Evolutionary conservation across 2,888 invertebrate genomes (phyloP), one percentile per base, ranked within the genome.

Genomic region (Odontocolon sp.): DNA sequence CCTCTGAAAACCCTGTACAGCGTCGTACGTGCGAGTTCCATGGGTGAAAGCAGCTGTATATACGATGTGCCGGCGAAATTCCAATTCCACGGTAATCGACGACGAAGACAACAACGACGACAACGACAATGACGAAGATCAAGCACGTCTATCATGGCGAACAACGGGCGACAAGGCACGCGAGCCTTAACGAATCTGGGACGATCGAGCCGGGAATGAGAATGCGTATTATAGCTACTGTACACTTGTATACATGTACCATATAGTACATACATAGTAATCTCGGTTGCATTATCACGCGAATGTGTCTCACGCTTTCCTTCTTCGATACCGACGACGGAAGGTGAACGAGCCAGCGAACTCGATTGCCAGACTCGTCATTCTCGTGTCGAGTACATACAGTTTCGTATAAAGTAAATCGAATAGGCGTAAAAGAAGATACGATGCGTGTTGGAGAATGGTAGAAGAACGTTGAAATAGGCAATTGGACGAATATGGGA

Each of bases 281-380:
- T 26, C 28, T 2, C 26, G 9, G 64, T n/a, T 66, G 59, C 64
- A 70, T 16, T 38, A 6, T 52, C 11, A 42, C 75, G 36, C 42
- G 75, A 76, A 52, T 54, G 57, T 64, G 75, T 70, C 75, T 76
- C 75, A 76, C 75, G 75, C 75, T 76, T 76, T 76, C 64, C 70
- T 76, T 68, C 57, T 66, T 70, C 52, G 69, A 57, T 14, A 56
- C n/a, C n/a, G n/a, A n/a, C 64, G 50, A 36, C 47, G 64, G 21
- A 69, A 57, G 64, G 69, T 52, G 57, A 69, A 61, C 31, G 16
- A 61, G 61, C 18, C 11, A 59, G 28, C 33, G 11, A 28, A 9
- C 47, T 47, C 42, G 11, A 31, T 59, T 45, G 11, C 59, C 59
- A 26, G 59, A 42, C 42, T 59, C 18, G 59, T 26, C 40, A 40